Base-by-base conservation (phyloP, 2,888 invertebrate genomes). In the Epinotia ramella region DNA sequence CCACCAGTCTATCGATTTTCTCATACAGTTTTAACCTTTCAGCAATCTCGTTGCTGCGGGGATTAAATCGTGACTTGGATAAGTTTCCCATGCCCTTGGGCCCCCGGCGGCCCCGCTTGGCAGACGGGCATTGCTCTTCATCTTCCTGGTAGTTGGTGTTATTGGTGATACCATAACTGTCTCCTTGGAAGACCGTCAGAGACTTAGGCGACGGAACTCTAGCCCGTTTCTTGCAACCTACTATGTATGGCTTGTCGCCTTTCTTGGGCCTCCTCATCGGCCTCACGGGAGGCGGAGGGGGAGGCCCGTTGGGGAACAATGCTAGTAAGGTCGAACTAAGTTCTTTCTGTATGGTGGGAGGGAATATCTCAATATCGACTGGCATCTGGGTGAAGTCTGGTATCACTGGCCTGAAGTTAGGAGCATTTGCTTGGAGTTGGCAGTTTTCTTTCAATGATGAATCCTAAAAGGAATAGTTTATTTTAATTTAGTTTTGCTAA, bases 41-140 rank as follows among this genome's bases (percentile, higher is more conserved):
- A 20, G 81, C 80, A 63, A 84, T 86, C 77, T 85, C 84, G 68
- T 85, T 81, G 79, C 78, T 83, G 65, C 81, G 74, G 0, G 83
- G 82, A 79, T 87, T 87, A 74, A 87, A 87, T 24, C 83, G 80
- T 3, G 87, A 87, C 78, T 87, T 85, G 13, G 83, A 80, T 57
- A 53, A 40, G 62, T 40, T 67, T n/a, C n/a, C 0, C 5, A n/a
- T 56, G 33, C 53, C 20, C 53, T 78, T 73, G 77, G 79, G 82
- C 56, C 40, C 20, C 20, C 70, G 18, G 9, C 53, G 53, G 44
- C 33, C 49, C 53, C 60, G 20, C 56, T 68, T 67, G 12, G 2
- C n/a, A 44, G 65, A 60, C 9, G 49, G 2, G 12, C 59, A 49
- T 11, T 81, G 79, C 9, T 80, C 79, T 13, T 80, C 78, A 49